phyloP scores from a whole-genome alignment of 2,888 invertebrate genomes.

The Anarsia innoxiella region DNA sequence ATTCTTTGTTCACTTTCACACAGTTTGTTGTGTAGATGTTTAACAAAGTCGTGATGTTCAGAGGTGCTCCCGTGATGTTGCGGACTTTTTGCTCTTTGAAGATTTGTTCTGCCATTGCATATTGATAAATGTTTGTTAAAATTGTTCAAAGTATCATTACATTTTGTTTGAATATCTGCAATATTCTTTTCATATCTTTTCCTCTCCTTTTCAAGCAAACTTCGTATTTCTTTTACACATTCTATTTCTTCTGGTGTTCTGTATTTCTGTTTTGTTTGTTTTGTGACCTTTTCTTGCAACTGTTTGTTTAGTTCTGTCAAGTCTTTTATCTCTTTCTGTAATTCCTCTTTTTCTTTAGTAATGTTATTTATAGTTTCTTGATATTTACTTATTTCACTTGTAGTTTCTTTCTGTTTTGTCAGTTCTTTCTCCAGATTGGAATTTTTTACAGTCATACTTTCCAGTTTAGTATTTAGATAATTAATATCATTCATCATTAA shows the following conservation, averaged over 20 bases:
- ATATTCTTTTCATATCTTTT: slow-evolving; percentile 60
- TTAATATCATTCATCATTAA: slow-evolving; percentile 77
- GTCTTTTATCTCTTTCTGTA: slow-evolving; percentile 63
- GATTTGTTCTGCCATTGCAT: slow-evolving; percentile 36
- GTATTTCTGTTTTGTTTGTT: slow-evolving; percentile 15
- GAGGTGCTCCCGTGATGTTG: too few species aligned
- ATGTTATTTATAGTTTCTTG: slow-evolving; percentile 40
- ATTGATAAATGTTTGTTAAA: slow-evolving; percentile 48
- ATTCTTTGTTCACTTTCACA: slow-evolving; percentile 69
- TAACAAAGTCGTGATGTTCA: too few species aligned
- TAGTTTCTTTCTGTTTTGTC: slow-evolving; percentile 38
- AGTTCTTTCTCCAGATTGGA: slow-evolving; percentile 76
- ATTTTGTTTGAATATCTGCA: slow-evolving; percentile 45
- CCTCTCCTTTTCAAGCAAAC: slow-evolving; percentile 56
- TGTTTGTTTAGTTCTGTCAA: slow-evolving; percentile 63
- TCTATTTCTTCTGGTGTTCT: slow-evolving; percentile 15
- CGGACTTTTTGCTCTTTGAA: too few species aligned
- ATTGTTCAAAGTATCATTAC: slow-evolving; percentile 49
- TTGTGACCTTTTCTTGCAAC: slow-evolving; percentile 60
- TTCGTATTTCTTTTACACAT: slow-evolving; percentile 44
- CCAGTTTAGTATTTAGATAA: slow-evolving; percentile 73
- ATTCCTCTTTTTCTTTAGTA: slow-evolving; percentile 53
- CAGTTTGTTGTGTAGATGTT: slow-evolving; percentile 57
- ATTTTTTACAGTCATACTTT: slow-evolving; percentile 52
- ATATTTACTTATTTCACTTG: slow-evolving; percentile 19